These are phyloP conservation scores for Hedychridium roseum DNA, from an alignment of 2,888 invertebrate genomes.

Conservation along the genomic window DNA sequence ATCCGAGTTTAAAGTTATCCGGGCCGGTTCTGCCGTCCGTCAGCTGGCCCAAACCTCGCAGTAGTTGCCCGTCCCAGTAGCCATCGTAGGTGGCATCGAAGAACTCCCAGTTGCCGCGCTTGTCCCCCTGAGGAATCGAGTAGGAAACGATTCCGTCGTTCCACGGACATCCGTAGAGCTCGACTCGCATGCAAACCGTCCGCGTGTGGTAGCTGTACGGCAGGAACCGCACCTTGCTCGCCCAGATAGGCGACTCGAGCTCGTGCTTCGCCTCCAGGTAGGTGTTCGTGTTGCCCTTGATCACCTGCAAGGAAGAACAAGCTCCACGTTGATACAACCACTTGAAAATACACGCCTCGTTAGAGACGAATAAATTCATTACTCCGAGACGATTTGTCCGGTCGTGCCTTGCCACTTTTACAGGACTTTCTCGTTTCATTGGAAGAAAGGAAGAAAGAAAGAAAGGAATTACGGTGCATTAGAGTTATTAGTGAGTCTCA, in stretches of 20 bases:
- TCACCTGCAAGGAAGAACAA: slow-evolving; percentile 68
- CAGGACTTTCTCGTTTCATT: too few relatives aligned
- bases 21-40: slow-evolving; percentile 83
- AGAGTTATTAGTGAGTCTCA: slow-evolving; percentile 12
- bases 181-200: slow-evolving; percentile 91
- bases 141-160: slow-evolving; percentile 86
- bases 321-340: neutral
- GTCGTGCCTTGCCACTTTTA: neutral
- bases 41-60: slow-evolving; percentile 84
- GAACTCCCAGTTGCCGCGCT: slow-evolving; percentile 81
- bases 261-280: slow-evolving; percentile 80
- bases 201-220: slow-evolving; percentile 84
- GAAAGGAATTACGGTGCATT: slow-evolving; percentile 22
- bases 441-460: slow-evolving; percentile 6
- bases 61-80: slow-evolving; percentile 78
- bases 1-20: slow-evolving; percentile 75
- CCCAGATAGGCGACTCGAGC: slow-evolving; percentile 85
- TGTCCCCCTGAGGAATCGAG: slow-evolving; percentile 88
- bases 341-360: slow-evolving; percentile 2
- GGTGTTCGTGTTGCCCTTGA: slow-evolving; percentile 87
- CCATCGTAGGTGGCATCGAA: slow-evolving; percentile 89
- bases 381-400: neutral
- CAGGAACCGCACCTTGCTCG: slow-evolving; percentile 83
- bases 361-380: neutral
- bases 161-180: slow-evolving; percentile 88